phyloP scores from a whole-genome alignment of 2,888 invertebrate species.

The Phlogophora meticulosa region DNA sequence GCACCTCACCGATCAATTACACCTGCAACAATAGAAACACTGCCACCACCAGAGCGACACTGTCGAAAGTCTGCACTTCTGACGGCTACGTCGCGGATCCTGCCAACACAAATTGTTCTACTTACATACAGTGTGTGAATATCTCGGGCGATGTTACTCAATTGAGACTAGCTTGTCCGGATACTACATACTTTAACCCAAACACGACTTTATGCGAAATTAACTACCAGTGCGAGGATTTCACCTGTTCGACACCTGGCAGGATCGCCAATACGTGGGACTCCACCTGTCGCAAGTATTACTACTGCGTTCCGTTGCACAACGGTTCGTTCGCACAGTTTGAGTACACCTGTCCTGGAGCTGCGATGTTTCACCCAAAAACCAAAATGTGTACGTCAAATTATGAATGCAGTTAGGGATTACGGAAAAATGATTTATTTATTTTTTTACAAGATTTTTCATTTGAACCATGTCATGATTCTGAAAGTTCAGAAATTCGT shows the following conservation, averaged over 20 bases:
- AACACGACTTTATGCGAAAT: conserved; percentile 40
- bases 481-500: no score
- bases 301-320: conserved; percentile 27
- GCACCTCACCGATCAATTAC: conserved; percentile 14
- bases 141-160: conserved; percentile 27
- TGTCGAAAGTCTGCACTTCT: conserved; percentile 4
- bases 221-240: conserved; percentile 9
- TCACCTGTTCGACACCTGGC: conserved; percentile 23
- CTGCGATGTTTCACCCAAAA: conserved; percentile 22
- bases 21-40: neutral
- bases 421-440: no score
- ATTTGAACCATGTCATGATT: neutral
- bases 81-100: conserved; percentile 40
- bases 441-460: no score
- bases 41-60: neutral
- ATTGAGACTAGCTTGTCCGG: conserved; percentile 25
- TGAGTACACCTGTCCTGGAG: conserved; percentile 25
- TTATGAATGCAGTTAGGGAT: conserved; percentile 14
- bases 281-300: conserved; percentile 22
- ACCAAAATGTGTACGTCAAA: conserved; percentile 23
- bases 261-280: conserved; percentile 29
- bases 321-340: conserved; percentile 29
- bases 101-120: conserved; percentile 16
- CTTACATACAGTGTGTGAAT: conserved; percentile 44
- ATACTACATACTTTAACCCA: conserved; percentile 35